Base-by-base conservation (phyloP, 92 coral and sea anemone genomes). In the Meandrina meandrites region DNA sequence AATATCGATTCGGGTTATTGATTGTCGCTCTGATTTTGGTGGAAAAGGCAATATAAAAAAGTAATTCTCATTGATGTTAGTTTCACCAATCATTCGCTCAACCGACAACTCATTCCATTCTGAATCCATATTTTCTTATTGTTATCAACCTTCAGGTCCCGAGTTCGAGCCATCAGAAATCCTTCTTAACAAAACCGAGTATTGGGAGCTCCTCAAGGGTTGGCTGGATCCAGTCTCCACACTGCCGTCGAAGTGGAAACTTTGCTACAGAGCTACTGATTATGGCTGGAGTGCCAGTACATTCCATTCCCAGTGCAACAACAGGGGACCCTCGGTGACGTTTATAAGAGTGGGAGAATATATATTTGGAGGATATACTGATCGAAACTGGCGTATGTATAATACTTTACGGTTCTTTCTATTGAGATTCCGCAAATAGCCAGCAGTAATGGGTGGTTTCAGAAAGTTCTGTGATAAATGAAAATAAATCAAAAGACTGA, bases 301-400 rank as follows among this genome's bases (percentile, higher is more conserved):
- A 13, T 94, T 94, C 45, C 96, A 94, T 68, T 89, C 94, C 18
- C 70, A 58, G 64, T 94, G 94, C 35, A 87, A 94, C 85, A 62
- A 80, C 72, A 3, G 17, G 34, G 94, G 94, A 27, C 94, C 94
- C 8, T 82, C 92, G 6, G 76, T 93, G 58, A 89, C 96, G 15
- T 85, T 94, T 51, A 66, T 94, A 17, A 91, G 80, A 79, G 94
- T 89, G 6, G 87, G 88, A 34, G 75, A 89, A 74, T 94, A 89
- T 58, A 89, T 91, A 32, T 94, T 94, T 85, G 96, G 93, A 22
- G 97, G 94, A n/a, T 94, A 89, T 60, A 87, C 97, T 19, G 97
- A 94, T 81, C 47, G 40, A 18, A 13, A 34, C 68, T 94, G 97
- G 97, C 92, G 97, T 94, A 82, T 79, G 97, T 89, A 75, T n/a